phyloP scores from a whole-genome alignment of 1,140 invertebrate genomes.

The Drosophila sechellia region DNA sequence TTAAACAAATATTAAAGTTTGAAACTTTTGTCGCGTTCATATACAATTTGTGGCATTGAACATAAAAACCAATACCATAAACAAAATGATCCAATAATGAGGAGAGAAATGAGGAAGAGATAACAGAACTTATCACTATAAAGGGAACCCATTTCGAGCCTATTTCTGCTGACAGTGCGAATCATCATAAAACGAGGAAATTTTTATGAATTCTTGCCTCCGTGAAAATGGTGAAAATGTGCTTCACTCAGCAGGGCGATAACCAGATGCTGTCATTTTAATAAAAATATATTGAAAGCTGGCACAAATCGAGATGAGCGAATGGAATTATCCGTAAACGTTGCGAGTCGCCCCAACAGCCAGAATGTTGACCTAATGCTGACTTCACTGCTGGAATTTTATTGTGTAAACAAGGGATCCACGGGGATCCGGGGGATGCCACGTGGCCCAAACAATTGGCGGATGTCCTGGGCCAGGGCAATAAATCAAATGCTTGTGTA shows the following conservation, averaged over 20 bases:
- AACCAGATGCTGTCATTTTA: conserved; percentile 58
- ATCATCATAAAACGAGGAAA: conserved; percentile 46
- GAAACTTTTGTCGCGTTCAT: not conserved
- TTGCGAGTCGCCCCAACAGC: conserved; percentile 49
- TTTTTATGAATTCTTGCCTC: conserved; percentile 35
- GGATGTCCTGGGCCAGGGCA: conserved; percentile 57
- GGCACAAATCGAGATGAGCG: conserved; percentile 45
- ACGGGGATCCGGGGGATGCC: not conserved
- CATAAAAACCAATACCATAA: conserved; percentile 8
- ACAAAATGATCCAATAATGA: conserved; percentile 17
- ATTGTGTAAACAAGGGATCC: conserved; percentile 47
- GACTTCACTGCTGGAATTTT: conserved; percentile 38
- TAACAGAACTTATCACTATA: conserved; percentile 15
- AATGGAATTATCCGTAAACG: conserved; percentile 43
- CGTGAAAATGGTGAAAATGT: conserved; percentile 14
- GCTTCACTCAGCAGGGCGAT: conserved; percentile 28
- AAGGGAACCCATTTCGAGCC: conserved; percentile 3
- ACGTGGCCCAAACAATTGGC: conserved; percentile 59
- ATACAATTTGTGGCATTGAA: no score
- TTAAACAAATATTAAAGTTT: not conserved
- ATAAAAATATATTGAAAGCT: conserved; percentile 63
- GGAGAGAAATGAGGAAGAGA: not conserved
- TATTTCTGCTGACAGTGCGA: conserved; percentile 36
- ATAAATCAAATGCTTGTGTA: conserved; percentile 66
- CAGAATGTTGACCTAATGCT: conserved; percentile 48